phyloP scores from a whole-genome alignment of 35 echinoderm and acorn worm genomes.

The Apostichopus californicus region DNA sequence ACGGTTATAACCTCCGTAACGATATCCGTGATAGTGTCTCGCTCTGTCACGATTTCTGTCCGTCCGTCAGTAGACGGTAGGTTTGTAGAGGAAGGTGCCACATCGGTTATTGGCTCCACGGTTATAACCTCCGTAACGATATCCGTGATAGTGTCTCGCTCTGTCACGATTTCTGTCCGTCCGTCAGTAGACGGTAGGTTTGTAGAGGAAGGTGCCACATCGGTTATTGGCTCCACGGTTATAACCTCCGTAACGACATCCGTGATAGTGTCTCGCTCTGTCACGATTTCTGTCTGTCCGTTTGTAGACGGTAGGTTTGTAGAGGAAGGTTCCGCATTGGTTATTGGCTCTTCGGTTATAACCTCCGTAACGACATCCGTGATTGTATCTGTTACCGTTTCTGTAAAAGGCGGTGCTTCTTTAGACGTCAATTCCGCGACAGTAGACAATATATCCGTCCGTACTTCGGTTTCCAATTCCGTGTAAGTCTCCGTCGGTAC shows the following conservation, averaged over 20 bases:
- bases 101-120: background rate
- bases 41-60: too few relatives aligned
- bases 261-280: background rate
- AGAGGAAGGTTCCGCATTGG: background rate
- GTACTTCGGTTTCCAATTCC: slow-evolving; percentile 27
- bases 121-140: background rate
- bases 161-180: background rate
- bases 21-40: too few relatives aligned
- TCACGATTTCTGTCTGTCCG: background rate
- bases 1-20: background rate
- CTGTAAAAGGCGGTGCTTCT: background rate
- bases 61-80: too few relatives aligned
- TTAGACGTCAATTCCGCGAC: background rate
- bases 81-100: too few relatives aligned
- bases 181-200: too few relatives aligned
- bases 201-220: too few relatives aligned
- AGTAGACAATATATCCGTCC: slow-evolving; percentile 7
- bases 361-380: background rate
- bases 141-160: background rate
- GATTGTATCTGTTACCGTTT: background rate
- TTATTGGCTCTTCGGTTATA: background rate
- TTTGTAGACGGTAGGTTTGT: background rate
- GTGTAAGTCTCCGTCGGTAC: background rate
- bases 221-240: background rate
- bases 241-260: background rate